These are phyloP conservation scores for Acridotheres tristis DNA, from an alignment of 2,797 vertebrate genomes.

Conservation along the genomic window DNA sequence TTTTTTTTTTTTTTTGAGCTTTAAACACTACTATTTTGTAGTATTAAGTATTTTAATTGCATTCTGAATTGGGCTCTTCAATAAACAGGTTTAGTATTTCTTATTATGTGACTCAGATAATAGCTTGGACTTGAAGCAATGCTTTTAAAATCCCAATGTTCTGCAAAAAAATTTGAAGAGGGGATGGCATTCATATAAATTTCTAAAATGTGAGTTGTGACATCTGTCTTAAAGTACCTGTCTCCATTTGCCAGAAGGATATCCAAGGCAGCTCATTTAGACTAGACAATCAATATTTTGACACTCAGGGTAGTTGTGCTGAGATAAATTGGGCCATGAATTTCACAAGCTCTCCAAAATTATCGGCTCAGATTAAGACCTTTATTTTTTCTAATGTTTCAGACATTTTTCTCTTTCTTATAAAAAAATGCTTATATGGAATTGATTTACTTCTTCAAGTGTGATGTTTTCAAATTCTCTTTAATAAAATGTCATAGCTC, in stretches of 20 bases:
- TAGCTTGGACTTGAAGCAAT: neutral
- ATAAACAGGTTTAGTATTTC: neutral
- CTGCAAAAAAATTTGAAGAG: neutral
- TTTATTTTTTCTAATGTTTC: neutral
- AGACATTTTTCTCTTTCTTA: neutral
- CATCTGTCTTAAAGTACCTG: neutral
- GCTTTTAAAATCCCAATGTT: neutral
- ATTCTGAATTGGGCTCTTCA: neutral
- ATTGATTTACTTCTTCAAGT: neutral
- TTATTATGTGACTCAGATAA: neutral
- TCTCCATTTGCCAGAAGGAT: neutral
- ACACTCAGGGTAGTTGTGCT: neutral
- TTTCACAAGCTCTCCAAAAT: neutral
- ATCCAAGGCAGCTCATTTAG: neutral
- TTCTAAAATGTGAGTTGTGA: neutral
- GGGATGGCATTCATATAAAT: neutral
- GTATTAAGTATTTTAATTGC: neutral
- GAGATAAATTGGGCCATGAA: neutral
- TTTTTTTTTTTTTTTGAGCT: neutral
- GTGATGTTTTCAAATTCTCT: neutral
- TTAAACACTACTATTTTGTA: neutral
- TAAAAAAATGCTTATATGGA: neutral
- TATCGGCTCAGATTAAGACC: neutral
- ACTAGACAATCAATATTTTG: neutral
- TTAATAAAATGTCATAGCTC: neutral